phyloP scores from a whole-genome alignment of 2,888 invertebrate species.

The Apodemia duryi region DNA sequence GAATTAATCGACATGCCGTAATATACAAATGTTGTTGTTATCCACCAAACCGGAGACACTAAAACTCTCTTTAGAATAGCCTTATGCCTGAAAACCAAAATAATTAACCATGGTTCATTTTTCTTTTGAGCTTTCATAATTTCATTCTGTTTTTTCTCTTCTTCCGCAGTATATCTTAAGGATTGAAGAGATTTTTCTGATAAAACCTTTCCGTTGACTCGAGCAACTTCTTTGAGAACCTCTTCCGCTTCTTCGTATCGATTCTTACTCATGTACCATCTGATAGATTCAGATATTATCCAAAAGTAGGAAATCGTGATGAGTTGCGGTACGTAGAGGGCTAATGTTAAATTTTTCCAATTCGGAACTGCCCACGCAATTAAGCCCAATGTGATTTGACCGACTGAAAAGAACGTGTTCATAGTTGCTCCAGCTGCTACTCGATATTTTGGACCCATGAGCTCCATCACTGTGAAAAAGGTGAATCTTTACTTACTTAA shows the following conservation, averaged over 20 bases:
- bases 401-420: constrained; percentile 83
- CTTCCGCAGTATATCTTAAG: constrained; percentile 38
- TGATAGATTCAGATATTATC: constrained; percentile 83
- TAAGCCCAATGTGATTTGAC: constrained; percentile 82
- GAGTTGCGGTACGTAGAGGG: constrained; percentile 83
- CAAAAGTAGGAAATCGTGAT: constrained; percentile 82
- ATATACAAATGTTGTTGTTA: constrained; percentile 84
- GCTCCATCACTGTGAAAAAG: constrained; percentile 81
- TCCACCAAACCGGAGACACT: constrained; percentile 84
- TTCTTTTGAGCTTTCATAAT: constrained; percentile 19
- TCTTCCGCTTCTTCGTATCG: constrained; percentile 81
- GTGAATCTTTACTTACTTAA: not conserved
- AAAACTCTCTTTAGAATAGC: constrained; percentile 44
- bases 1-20: constrained; percentile 86
- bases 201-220: constrained; percentile 69
- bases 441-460: constrained; percentile 84
- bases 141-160: constrained; percentile 28
- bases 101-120: constrained; percentile 52
- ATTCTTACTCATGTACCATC: constrained; percentile 87
- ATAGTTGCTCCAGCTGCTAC: constrained; percentile 84
- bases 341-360: constrained; percentile 83
- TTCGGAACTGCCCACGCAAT: constrained; percentile 83
- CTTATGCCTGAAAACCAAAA: constrained; percentile 47
- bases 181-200: constrained; percentile 47
- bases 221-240: constrained; percentile 80